These are phyloP conservation scores for Orientallactaga sibirica DNA, from an alignment of 2,797 vertebrate species.

Conservation along the genomic window DNA sequence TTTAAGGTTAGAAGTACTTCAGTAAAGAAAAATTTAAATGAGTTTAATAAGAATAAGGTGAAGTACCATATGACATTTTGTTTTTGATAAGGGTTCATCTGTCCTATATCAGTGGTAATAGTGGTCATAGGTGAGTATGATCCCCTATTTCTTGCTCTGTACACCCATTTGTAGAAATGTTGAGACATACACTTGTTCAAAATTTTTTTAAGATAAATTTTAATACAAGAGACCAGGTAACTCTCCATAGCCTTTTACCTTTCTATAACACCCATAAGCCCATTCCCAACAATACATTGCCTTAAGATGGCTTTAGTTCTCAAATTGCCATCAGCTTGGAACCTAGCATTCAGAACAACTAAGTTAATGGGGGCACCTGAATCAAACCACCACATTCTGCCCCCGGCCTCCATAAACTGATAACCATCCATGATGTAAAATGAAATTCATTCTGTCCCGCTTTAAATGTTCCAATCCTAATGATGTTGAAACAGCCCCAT, in stretches of 20 bases:
- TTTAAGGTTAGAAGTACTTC: conserved; percentile 37
- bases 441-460: too few relatives aligned
- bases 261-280: background rate
- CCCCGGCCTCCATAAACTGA: too few relatives aligned
- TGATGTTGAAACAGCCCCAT: too few relatives aligned
- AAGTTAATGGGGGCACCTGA: too few relatives aligned
- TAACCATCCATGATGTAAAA: too few relatives aligned
- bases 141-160: background rate
- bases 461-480: too few relatives aligned
- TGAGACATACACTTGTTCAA: background rate
- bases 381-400: too few relatives aligned
- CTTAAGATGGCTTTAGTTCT: too few relatives aligned
- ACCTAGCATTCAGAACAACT: too few relatives aligned
- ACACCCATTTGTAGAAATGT: background rate
- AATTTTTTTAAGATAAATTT: background rate
- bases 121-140: background rate
- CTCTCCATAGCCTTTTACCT: background rate
- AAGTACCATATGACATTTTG: background rate
- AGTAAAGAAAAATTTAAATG: conserved; percentile 41
- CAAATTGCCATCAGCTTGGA: too few relatives aligned
- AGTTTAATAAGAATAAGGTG: background rate
- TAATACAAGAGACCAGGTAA: background rate
- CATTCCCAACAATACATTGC: too few relatives aligned
- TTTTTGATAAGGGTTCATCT: background rate
- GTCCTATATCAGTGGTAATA: background rate